Conservation (phyloP, 2,888 invertebrate species). For the Oasisia sp. region DNA sequence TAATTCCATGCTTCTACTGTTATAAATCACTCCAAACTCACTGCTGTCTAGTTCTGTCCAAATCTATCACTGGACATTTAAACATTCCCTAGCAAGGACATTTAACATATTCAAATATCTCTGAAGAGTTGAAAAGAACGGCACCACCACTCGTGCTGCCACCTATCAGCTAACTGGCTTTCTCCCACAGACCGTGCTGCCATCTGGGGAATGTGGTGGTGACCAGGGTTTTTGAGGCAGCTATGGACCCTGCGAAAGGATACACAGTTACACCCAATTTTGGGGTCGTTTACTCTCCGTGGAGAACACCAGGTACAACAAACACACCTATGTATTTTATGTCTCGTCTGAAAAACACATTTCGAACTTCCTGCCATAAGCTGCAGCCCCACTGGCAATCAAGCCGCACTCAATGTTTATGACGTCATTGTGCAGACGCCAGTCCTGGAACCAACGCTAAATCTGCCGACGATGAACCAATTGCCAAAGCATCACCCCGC, state of each 20-base stretch:
- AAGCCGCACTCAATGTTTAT: neutral
- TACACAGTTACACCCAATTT: neutral
- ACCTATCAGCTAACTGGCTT: neutral
- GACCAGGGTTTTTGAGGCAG: neutral
- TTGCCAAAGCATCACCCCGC: neutral
- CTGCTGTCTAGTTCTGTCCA: too few relatives aligned
- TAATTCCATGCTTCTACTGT: too few relatives aligned
- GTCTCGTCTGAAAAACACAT: neutral
- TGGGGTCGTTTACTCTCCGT: neutral
- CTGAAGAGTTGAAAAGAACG: neutral
- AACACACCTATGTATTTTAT: neutral
- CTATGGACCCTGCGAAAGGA: neutral
- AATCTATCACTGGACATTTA: too few relatives aligned
- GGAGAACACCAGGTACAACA: neutral
- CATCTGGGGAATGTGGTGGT: neutral
- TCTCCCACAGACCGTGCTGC: neutral
- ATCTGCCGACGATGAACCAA: neutral
- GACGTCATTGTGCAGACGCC: neutral
- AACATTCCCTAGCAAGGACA: too few relatives aligned
- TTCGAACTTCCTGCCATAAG: neutral
- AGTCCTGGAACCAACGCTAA: neutral
- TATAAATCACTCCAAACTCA: too few relatives aligned
- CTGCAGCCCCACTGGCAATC: neutral
- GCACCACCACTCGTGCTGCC: neutral
- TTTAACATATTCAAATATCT: neutral